Base-by-base conservation (phyloP, 2,888 invertebrate genomes). In the Acleris emargana region DNA sequence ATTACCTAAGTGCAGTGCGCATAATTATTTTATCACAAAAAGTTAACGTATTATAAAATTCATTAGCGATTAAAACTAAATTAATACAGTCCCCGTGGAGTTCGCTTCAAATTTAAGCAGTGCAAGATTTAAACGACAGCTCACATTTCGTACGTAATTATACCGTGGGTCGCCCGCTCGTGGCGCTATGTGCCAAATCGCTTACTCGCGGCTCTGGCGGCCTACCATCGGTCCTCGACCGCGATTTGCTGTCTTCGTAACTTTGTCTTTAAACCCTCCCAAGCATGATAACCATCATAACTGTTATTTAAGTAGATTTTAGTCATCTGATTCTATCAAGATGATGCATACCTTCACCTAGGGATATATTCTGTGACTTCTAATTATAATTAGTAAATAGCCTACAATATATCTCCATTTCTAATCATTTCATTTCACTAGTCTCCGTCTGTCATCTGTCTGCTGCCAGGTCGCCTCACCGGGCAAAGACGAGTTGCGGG, bases 161-260 rank as follows among this genome's bases (percentile, higher is more conserved):
- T 88, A 80, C 81, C 82, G 85, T 77, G 86, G 84, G 80, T 82
- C 81, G 84, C 79, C 81, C 81, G 80, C 77, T 79, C 79, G 82
- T 82, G 79, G 88, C 84, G 88, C 88, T 83, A 87, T 88, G 90
- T 89, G 89, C 90, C 89, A 89, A 91, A 90, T 89, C 91, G 90
- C 88, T 89, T 90, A 88, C 84, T 89, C 88, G 88, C 86, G 83
- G 80, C 82, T 79, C 81, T 76, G 73, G 70, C 73, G 77, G 76
- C 70, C 79, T 84, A 89, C 87, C 78, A 80, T 76, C 76, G 82
- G 79, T 76, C 73, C 67, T 43, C 59, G 57, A 52, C 16, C 11
- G 43, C 9, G 51, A 45, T 52, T 45, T 18, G 13, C 32, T 49
- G 32, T 49, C 32, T 49, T 49, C 6, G 20, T 49, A 6, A 20